These are phyloP conservation scores for Callimorpha dominula DNA, from an alignment of 2,888 invertebrate species.

Conservation along the genomic window DNA sequence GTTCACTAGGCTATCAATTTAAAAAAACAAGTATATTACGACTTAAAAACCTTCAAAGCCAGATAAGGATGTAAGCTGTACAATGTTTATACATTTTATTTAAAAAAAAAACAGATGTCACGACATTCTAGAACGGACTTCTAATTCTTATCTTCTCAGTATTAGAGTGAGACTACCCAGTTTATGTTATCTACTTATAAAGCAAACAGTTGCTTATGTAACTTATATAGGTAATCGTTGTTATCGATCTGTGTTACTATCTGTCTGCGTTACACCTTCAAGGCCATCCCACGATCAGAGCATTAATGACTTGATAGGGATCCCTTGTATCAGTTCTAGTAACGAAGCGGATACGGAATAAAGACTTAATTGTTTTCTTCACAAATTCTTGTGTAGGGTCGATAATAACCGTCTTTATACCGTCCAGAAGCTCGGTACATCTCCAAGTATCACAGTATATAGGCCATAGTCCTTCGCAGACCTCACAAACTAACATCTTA, in stretches of 20 bases:
- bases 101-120: slow-evolving; percentile 34
- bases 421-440: too few relatives aligned
- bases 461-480: not conserved
- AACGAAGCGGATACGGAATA: too few relatives aligned
- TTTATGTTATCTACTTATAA: slow-evolving; percentile 35
- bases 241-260: slow-evolving; percentile 35
- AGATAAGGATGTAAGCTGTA: slow-evolving; percentile 31
- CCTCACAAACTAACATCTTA: not conserved
- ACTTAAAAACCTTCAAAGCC: slow-evolving; percentile 18
- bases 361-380: not conserved
- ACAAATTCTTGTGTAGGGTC: not conserved
- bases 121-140: slow-evolving; percentile 46
- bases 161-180: slow-evolving; percentile 30
- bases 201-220: slow-evolving; percentile 41
- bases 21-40: slow-evolving; percentile 20
- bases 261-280: slow-evolving; percentile 31
- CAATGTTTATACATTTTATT: slow-evolving; percentile 35
- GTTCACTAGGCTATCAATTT: slow-evolving; percentile 1
- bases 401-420: not conserved
- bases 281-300: slow-evolving; percentile 19
- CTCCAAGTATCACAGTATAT: not conserved
- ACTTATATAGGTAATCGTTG: slow-evolving; percentile 37
- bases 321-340: not conserved
- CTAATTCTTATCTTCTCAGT: slow-evolving; percentile 33
- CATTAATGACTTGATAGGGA: not conserved